Conservation (phyloP, 1,140 invertebrate genomes). For the Cotesia vestalis region DNA sequence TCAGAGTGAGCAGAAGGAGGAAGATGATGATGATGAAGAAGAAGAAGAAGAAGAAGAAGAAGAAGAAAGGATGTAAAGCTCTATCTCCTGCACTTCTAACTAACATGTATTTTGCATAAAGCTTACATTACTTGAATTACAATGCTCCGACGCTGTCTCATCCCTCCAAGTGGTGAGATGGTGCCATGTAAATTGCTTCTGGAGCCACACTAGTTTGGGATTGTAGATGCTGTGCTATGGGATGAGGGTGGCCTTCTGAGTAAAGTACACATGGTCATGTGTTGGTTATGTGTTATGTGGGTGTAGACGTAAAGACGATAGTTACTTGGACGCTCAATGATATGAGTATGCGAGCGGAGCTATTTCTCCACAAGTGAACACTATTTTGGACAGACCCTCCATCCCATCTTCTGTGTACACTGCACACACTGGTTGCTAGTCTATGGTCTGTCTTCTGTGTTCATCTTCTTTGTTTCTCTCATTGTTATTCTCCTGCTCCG, state of each 20-base stretch:
- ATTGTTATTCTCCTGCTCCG: not conserved
- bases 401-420: slow-evolving; percentile 1
- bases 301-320: slow-evolving; percentile 14
- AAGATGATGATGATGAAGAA: not conserved
- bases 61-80: slow-evolving; percentile 42
- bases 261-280: slow-evolving; percentile 14
- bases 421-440: slow-evolving; percentile 29
- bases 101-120: slow-evolving; percentile 66
- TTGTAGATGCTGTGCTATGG: slow-evolving; percentile 26
- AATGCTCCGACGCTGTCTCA: slow-evolving; percentile 57
- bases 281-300: slow-evolving; percentile 22
- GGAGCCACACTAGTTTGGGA: slow-evolving; percentile 48
- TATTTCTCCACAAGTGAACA: slow-evolving; percentile 27
- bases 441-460: slow-evolving; percentile 35
- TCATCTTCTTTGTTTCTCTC: not conserved
- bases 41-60: slow-evolving; percentile 22
- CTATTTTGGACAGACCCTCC: slow-evolving; percentile 6
- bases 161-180: slow-evolving; percentile 46
- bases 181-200: slow-evolving; percentile 61
- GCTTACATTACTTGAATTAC: slow-evolving; percentile 66
- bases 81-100: slow-evolving; percentile 63
- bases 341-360: slow-evolving; percentile 11
- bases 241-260: slow-evolving; percentile 26
- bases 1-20: slow-evolving; percentile 17
- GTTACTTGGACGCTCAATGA: slow-evolving; percentile 4